Evolutionary conservation across 2,113 vertebrate genomes (phyloP).

Genomic region (Silurus glanis): DNA sequence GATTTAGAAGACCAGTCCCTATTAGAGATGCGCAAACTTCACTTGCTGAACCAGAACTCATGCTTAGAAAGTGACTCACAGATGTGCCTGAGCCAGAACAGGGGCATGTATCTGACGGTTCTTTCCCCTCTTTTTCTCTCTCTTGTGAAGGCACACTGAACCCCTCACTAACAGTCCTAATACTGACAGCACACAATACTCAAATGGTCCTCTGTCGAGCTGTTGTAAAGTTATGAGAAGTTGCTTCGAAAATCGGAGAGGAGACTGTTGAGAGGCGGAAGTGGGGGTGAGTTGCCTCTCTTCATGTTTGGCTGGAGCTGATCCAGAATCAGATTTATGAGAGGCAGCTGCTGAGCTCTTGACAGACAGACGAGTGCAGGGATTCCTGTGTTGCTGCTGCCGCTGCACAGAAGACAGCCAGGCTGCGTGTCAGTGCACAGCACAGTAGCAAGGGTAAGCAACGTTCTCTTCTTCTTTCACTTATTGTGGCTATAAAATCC

Average conservation of each 20-base stretch:
- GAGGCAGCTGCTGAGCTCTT: slow-evolving; percentile 78
- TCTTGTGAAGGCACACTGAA: slow-evolving; percentile 7
- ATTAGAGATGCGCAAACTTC: slow-evolving; percentile 53
- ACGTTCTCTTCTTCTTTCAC: slow-evolving; percentile 2
- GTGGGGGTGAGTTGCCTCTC: slow-evolving; percentile 60
- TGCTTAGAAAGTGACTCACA: slow-evolving; percentile 62
- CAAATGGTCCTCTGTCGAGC: slow-evolving; percentile 40
- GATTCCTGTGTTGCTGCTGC: slow-evolving; percentile 57
- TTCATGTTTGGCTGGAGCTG: slow-evolving; percentile 59
- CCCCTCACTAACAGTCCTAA: slow-evolving; percentile 11
- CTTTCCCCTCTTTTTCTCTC: slow-evolving; percentile 12
- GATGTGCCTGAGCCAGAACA: slow-evolving; percentile 53
- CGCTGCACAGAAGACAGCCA: slow-evolving; percentile 49
- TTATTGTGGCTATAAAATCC: neutral
- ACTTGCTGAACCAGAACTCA: slow-evolving; percentile 53
- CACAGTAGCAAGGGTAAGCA: slow-evolving; percentile 64
- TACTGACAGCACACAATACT: slow-evolving; percentile 11
- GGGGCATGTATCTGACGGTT: slow-evolving; percentile 43
- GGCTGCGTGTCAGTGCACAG: slow-evolving; percentile 52
- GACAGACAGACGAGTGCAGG: slow-evolving; percentile 66
- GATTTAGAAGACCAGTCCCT: slow-evolving; percentile 46
- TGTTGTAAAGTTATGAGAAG: neutral
- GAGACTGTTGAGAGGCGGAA: slow-evolving; percentile 35
- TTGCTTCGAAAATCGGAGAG: slow-evolving; percentile 16
- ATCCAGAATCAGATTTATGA: slow-evolving; percentile 72